A percentile compares a stretch with the other conserved stretches of the same genome.
phyloP scores from a whole-genome alignment of 2,797 vertebrate species.

The Enteromius treurensis region DNA sequence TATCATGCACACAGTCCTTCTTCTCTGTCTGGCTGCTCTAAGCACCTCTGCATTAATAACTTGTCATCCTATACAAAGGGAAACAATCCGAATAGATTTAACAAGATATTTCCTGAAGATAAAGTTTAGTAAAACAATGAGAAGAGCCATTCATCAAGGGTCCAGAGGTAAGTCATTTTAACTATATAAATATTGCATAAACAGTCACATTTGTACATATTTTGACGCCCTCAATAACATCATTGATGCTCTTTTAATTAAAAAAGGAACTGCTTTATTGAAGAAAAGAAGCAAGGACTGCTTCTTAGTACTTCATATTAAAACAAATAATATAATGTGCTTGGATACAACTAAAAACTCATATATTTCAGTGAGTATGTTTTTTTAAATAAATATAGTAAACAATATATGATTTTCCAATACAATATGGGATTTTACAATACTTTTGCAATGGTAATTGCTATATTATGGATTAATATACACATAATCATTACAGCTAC shows the following conservation, averaged over 20 bases:
- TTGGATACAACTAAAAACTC: slow-evolving; percentile 79
- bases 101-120: slow-evolving; percentile 69
- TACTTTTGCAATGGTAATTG: too few relatives aligned
- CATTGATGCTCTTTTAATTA: slow-evolving; percentile 27
- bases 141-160: slow-evolving; percentile 71
- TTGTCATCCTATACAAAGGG: slow-evolving; percentile 34
- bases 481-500: background rate
- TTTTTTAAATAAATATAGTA: background rate
- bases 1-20: slow-evolving; percentile 45
- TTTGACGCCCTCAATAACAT: background rate
- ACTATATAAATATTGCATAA: background rate
- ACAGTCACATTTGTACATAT: background rate
- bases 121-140: slow-evolving; percentile 67
- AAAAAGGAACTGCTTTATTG: slow-evolving; percentile 78
- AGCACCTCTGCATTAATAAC: slow-evolving; percentile 32
- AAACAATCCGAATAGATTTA: slow-evolving; percentile 1
- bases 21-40: slow-evolving; percentile 49
- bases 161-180: slow-evolving; percentile 81
- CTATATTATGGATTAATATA: background rate
- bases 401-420: background rate
- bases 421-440: background rate
- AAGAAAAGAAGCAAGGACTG: slow-evolving; percentile 74
- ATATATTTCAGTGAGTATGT: slow-evolving; percentile 86
- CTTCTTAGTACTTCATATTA: slow-evolving; percentile 83
- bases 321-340: slow-evolving; percentile 82